Percentiles rank a stretch among this genome's conserved stretches.
Evolutionary conservation across 1,140 invertebrate species (phyloP).

Genomic region (Drosophila takahashii): DNA sequence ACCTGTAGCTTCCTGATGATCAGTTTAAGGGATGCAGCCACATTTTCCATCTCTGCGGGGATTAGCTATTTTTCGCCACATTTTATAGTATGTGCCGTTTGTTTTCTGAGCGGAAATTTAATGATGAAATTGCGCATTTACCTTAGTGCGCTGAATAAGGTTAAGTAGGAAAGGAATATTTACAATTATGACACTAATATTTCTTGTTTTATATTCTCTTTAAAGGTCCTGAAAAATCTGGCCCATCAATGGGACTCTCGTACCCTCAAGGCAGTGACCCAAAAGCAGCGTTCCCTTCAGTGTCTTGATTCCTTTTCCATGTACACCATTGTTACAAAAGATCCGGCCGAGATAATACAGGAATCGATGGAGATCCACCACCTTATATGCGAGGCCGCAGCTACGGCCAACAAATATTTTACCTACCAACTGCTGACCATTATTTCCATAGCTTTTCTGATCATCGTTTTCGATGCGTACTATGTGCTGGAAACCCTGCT

Average conservation of each 20-base stretch:
- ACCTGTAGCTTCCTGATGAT: conserved; percentile 22
- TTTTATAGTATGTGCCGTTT: conserved; percentile 49
- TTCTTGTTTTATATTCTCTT: background rate
- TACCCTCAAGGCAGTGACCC: conserved; percentile 57
- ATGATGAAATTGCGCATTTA: conserved; percentile 61
- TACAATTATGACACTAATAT: background rate
- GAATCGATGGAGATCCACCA: conserved; percentile 84
- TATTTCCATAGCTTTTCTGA: conserved; percentile 81
- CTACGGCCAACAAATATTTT: conserved; percentile 83
- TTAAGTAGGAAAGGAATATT: background rate
- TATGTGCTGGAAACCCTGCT: conserved; percentile 82
- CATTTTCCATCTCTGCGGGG: conserved; percentile 3
- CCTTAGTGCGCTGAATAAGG: conserved; percentile 63
- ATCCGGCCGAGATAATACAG: conserved; percentile 81
- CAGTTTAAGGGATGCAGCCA: background rate
- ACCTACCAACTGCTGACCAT: conserved; percentile 82
- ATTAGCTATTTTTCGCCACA: conserved; percentile 61
- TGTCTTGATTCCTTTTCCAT: conserved; percentile 80
- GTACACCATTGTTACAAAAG: conserved; percentile 81
- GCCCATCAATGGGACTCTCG: conserved; percentile 76
- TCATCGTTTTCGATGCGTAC: conserved; percentile 84
- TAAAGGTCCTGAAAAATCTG: conserved; percentile 75
- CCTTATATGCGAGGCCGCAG: conserved; percentile 81
- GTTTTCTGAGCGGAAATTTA: conserved; percentile 39
- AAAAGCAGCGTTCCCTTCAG: conserved; percentile 74